Percentiles rank a stretch among this genome's conserved stretches.
phyloP scores from a whole-genome alignment of 2,797 vertebrate species.

The Phataginus tricuspis region DNA sequence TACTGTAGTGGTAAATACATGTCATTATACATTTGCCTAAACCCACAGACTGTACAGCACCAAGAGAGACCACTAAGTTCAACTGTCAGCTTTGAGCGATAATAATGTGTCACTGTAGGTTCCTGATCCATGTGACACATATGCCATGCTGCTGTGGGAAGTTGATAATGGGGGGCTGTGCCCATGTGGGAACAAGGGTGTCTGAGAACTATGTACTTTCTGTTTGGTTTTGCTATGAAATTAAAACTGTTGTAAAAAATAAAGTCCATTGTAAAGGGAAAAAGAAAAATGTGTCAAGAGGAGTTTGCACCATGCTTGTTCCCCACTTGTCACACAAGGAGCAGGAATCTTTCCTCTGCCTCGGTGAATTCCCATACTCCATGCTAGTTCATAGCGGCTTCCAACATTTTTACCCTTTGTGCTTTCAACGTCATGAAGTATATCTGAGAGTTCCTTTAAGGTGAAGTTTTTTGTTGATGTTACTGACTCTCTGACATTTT shows the following conservation, averaged over 20 bases:
- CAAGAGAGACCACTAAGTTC: background rate
- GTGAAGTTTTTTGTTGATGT: background rate
- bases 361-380: background rate
- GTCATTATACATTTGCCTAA: background rate
- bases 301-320: background rate
- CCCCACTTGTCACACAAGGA: background rate
- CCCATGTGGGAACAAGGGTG: no score
- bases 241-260: background rate
- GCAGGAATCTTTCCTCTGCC: background rate
- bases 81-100: background rate
- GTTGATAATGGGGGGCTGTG: background rate
- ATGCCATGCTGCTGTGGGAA: background rate
- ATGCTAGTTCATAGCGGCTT: background rate
- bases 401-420: background rate
- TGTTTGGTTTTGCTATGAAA: background rate
- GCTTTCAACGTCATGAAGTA: background rate
- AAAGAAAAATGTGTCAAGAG: background rate
- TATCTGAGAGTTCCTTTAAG: background rate
- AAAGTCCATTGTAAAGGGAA: background rate
- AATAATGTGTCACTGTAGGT: background rate
- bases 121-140: background rate
- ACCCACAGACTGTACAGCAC: background rate
- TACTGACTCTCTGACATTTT: background rate
- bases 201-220: background rate
- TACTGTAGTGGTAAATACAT: background rate